phyloP scores from a whole-genome alignment of 2,888 invertebrate genomes.

The Tricholauxania praeusta region DNA sequence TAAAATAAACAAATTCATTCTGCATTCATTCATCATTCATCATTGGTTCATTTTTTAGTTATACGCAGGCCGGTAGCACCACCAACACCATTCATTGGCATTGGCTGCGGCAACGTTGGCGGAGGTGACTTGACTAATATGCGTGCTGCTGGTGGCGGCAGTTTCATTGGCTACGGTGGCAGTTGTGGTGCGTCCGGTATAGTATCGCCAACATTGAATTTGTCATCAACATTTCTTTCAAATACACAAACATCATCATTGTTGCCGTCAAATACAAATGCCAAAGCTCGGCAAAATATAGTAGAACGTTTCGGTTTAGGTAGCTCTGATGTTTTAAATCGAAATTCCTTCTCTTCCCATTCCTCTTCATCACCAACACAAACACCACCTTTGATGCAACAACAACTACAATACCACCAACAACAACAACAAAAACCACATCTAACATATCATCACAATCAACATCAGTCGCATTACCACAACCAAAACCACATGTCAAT shows the following conservation, averaged over 20 bases:
- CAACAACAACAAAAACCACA: conserved; percentile 48
- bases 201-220: conserved; percentile 24
- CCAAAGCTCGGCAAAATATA: conserved; percentile 60
- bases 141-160: conserved; percentile 50
- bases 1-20: conserved; percentile 21
- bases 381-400: conserved; percentile 36
- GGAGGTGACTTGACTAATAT: conserved; percentile 47
- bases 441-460: conserved; percentile 23
- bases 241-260: conserved; percentile 29
- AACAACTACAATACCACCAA: conserved; percentile 47
- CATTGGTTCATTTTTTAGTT: conserved; percentile 68
- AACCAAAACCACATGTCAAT: conserved; percentile 45
- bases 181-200: conserved; percentile 38
- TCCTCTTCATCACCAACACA: conserved; percentile 42
- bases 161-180: conserved; percentile 70
- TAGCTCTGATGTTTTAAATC: conserved; percentile 41
- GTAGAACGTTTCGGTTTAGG: conserved; percentile 56
- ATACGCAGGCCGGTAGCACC: conserved; percentile 73
- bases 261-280: conserved; percentile 53
- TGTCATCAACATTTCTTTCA: conserved; percentile 1
- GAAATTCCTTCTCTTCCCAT: conserved; percentile 31
- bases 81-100: conserved; percentile 57
- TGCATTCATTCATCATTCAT: conserved; percentile 47
- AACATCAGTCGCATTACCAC: conserved; percentile 32
- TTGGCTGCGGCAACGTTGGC: conserved; percentile 51